Evolutionary conservation across 2,888 invertebrate genomes (phyloP).

Genomic region (Phymatocera aterrima): DNA sequence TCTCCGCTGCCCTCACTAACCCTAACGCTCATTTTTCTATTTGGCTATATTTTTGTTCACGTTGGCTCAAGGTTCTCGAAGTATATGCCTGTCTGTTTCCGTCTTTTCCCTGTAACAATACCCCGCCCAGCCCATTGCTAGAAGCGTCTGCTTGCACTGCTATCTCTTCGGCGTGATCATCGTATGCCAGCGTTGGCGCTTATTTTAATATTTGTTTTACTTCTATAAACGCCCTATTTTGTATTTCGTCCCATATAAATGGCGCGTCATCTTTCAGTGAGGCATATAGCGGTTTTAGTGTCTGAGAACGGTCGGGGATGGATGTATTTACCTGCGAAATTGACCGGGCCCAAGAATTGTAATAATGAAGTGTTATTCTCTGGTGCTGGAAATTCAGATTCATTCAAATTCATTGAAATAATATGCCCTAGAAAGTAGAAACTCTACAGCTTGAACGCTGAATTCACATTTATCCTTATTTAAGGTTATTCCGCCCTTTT

Average conservation of each 20-base stretch:
- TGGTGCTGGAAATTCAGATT: conserved; percentile 55
- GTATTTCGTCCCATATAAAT: conserved; percentile 55
- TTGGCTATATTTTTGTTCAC: conserved; percentile 66
- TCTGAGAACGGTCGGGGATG: conserved; percentile 56
- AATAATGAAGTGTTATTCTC: conserved; percentile 54
- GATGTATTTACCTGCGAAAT: conserved; percentile 55
- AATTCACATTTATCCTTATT: conserved; percentile 62
- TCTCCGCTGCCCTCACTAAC: conserved; percentile 63
- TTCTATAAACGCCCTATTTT: conserved; percentile 57
- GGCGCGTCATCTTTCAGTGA: conserved; percentile 52
- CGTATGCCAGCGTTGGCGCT: conserved; percentile 62
- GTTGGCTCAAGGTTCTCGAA: conserved; percentile 61
- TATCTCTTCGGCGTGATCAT: conserved; percentile 56
- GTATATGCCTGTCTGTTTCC: conserved; percentile 65
- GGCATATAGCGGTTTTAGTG: conserved; percentile 54
- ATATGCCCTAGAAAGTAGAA: conserved; percentile 61
- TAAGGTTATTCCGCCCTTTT: conserved; percentile 55
- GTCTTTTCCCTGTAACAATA: conserved; percentile 59
- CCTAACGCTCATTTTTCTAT: conserved; percentile 70
- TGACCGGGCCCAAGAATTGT: conserved; percentile 56
- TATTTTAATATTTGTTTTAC: conserved; percentile 60
- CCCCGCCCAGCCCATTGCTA: conserved; percentile 64
- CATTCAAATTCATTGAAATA: conserved; percentile 56
- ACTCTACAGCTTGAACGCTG: conserved; percentile 53
- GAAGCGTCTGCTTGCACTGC: conserved; percentile 63